These are phyloP conservation scores for Seladonia tumulorum DNA, from an alignment of 2,888 invertebrate species.

Conservation along the genomic window DNA sequence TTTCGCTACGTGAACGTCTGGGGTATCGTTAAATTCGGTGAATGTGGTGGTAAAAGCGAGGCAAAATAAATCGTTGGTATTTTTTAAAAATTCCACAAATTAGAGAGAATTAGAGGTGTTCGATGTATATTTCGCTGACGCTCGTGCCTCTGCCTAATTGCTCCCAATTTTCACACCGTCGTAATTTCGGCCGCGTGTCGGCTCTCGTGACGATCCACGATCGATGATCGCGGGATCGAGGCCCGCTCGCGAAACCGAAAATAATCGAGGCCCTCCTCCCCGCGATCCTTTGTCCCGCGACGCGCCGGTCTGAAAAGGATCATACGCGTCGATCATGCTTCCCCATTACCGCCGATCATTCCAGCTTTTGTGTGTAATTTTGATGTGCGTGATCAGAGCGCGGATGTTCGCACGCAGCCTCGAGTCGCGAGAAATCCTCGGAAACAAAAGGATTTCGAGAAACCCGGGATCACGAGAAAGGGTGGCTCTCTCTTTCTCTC, in stretches of 20 bases:
- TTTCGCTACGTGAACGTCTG: neutral
- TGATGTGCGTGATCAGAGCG: slow-evolving; percentile 48
- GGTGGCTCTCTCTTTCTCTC: neutral
- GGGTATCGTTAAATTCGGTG: too few species aligned
- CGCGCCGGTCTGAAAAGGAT: slow-evolving; percentile 32
- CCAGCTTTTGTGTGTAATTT: slow-evolving; percentile 68
- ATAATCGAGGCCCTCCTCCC: neutral
- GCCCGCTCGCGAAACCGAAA: neutral
- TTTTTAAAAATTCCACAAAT: too few species aligned
- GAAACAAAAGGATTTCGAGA: slow-evolving; percentile 38
- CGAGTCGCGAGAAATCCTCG: slow-evolving; percentile 49
- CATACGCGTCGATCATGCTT: slow-evolving; percentile 15
- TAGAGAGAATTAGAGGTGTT: neutral
- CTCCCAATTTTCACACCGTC: slow-evolving; percentile 28
- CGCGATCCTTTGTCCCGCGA: slow-evolving; percentile 3
- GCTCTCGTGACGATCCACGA: neutral
- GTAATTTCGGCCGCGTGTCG: slow-evolving; percentile 8
- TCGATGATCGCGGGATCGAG: slow-evolving; percentile 18
- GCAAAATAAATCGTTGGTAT: too few species aligned
- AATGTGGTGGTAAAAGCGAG: too few species aligned
- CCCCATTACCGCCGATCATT: slow-evolving; percentile 50
- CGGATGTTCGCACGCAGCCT: slow-evolving; percentile 54
- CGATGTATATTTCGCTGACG: neutral
- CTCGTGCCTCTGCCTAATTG: neutral
- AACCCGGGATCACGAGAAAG: slow-evolving; percentile 1